A percentile compares a stretch with the other conserved stretches of the same genome.
phyloP scores from a whole-genome alignment of 2,113 vertebrate species.

The Gambusia holbrooki region DNA sequence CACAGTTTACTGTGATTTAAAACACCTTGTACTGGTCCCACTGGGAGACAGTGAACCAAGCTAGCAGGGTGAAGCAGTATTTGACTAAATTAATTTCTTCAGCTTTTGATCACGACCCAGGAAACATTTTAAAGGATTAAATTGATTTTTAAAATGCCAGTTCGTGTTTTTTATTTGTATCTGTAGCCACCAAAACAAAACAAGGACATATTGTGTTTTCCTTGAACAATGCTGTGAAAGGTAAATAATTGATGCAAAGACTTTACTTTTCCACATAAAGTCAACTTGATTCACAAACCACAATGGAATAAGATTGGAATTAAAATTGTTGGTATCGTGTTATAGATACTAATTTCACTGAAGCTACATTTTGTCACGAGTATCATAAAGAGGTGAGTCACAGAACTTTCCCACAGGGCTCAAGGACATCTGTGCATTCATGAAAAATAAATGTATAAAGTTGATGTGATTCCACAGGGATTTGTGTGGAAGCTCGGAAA shows the following conservation, averaged over 20 bases:
- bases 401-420: neutral
- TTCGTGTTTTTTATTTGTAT: neutral
- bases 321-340: neutral
- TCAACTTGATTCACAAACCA: neutral
- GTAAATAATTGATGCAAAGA: neutral
- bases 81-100: constrained; percentile 27
- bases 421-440: neutral
- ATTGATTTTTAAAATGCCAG: neutral
- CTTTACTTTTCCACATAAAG: neutral
- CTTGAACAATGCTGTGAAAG: neutral
- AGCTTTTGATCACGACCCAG: constrained; percentile 37
- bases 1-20: neutral
- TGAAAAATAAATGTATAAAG: neutral
- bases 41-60: neutral
- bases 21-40: neutral
- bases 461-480: neutral
- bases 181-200: neutral
- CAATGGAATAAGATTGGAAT: neutral
- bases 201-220: neutral
- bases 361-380: neutral
- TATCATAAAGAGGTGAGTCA: neutral
- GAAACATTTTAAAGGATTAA: constrained; percentile 10
- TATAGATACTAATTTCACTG: neutral
- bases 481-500: neutral
- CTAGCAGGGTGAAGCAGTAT: neutral